Percentiles rank a stretch among this genome's conserved stretches.
Conservation (phyloP, 2,797 vertebrate species). For the Threskiornis aethiopicus region DNA sequence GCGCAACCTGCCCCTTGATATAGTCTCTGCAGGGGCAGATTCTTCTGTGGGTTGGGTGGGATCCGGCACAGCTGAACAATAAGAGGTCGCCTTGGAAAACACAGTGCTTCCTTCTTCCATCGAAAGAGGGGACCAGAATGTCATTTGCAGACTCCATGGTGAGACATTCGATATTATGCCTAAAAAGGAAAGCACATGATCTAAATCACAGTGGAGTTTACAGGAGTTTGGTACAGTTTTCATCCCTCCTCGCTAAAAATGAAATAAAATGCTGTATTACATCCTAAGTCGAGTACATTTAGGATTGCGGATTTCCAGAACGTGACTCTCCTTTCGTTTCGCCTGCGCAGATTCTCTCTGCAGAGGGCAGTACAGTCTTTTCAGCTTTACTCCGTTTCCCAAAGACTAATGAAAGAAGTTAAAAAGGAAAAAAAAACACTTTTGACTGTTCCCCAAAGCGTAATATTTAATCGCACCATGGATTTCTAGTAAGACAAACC, state of each 20-base stretch:
- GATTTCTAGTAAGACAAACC: background rate
- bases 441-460: background rate
- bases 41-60: slow-evolving; percentile 85
- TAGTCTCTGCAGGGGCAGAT: slow-evolving; percentile 98
- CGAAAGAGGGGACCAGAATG: slow-evolving; percentile 90
- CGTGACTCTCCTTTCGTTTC: background rate
- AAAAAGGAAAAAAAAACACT: background rate
- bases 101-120: slow-evolving; percentile 86
- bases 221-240: background rate
- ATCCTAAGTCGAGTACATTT: background rate
- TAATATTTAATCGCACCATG: background rate
- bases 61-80: slow-evolving; percentile 95
- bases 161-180: slow-evolving; percentile 89
- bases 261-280: background rate
- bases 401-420: background rate
- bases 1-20: slow-evolving; percentile 97
- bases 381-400: background rate
- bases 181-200: slow-evolving; percentile 50
- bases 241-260: background rate
- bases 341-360: background rate
- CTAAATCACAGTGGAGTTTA: background rate
- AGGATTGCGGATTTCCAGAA: background rate
- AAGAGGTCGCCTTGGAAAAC: slow-evolving; percentile 94
- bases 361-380: slow-evolving; percentile 42
- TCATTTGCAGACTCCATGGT: slow-evolving; percentile 89